Evolutionary conservation across 2,888 invertebrate genomes (phyloP), one percentile per base, ranked within the genome.

Genomic region (Drosophila tanythrix): DNA sequence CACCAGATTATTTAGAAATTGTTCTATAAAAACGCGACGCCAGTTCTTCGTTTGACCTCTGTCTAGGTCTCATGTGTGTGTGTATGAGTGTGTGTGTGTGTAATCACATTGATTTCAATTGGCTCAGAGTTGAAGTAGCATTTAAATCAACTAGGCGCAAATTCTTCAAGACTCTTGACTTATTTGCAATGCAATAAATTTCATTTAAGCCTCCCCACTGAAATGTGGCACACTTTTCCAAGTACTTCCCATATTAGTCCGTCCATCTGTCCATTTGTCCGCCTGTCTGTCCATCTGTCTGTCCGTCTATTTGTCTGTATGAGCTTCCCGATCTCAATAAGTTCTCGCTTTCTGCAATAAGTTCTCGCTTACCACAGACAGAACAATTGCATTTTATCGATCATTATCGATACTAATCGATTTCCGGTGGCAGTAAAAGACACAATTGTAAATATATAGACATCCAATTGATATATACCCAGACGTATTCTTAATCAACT

Each of bases 141-240:
- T 65, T 66, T 52, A 66, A 52, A 51, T 64, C 21, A 25, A 36
- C 51, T 25, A 29, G 21, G 43, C 56, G 29, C 65, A 64, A 65
- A 65, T 51, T 40, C 35, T 31, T n/a, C 33, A 65, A 15, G 15
- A 13, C 27, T 51, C 51, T 29, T 51, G n/a, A 29, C 11, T 33
- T 53, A 7, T 52, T 52, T 33, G 31, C 52, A 52, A 21, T 33
- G 52, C 18, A 13, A 31, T 52, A 31, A 52, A 52, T 31, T 31
- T 29, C 52, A 52, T 33, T 29, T 51, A 25, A 25, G 46, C 7
- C 15, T 46, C 46, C 46, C 21, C 50, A 18, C 8, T 50, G 27
- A 50, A 51, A 29, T 29, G n/a, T 53, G 53, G 33, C 53, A 53
- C 53, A 53, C 53, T 53, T 53, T 53, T 2, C 15, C 29, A 51